Base-by-base conservation (phyloP, 2,888 invertebrate species). In the Rhagonycha lutea region DNA sequence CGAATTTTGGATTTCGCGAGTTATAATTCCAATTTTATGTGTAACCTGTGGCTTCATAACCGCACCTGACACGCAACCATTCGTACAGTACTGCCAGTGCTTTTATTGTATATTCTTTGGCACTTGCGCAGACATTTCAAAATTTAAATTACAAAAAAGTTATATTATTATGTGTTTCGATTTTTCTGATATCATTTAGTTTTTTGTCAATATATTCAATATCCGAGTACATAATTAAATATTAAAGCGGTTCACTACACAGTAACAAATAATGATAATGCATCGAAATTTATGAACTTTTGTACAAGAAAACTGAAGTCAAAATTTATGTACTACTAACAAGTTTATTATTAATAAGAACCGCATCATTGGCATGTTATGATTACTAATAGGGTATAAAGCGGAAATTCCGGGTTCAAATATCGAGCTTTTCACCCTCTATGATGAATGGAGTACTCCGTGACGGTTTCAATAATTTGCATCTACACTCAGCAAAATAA, bases 41-140 rank as follows among this genome's bases (percentile, higher is more conserved):
- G 63, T 65, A 28, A 81, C 80, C 78, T 76, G 79, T 76, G 80
- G 78, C 80, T 68, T 18, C 68, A 63, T 18, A 69, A 72, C 72
- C 74, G 74, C 72, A 68, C 75, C 74, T 74, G 78, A 75, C 75
- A 75, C 69, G 81, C 80, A 81, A 82, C 80, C 80, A 79, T 79
- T 76, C 77, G 72, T 73, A 79, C 79, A 74, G 75, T 71, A 77
- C 71, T 80, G 79, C 77, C 74, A 80, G 81, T 78, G 79, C 79
- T 71, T 71, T 78, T 78, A 72, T 70, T 74, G 69, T 70, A 70
- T 70, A 26, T 74, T 68, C 70, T 24, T 70, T 26, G 14, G 71
- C 70, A 63, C 24, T 70, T 77, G 79, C 79, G 79, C 79, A 71
- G 63, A 24, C 12, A 65, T 65, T 24, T 2, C 63, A 65, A 65